phyloP scores from a whole-genome alignment of 1,140 invertebrate genomes.

The Bombus superbus region DNA sequence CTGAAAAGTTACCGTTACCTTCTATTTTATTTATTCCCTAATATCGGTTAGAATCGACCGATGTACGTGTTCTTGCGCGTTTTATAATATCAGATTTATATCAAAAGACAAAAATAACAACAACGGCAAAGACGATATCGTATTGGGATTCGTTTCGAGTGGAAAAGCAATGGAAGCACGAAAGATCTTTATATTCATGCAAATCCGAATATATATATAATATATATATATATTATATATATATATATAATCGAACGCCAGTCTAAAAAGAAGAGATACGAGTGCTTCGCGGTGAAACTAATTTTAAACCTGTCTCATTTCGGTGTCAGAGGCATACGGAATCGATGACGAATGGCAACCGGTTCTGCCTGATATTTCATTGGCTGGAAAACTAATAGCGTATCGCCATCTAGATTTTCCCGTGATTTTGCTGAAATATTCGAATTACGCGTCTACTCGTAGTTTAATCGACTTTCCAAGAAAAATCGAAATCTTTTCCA shows the following conservation, averaged over 20 bases:
- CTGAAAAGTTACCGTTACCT: no score
- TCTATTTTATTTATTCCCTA: no score
- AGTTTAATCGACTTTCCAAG: not conserved
- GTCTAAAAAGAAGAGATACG: not conserved
- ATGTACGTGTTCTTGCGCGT: not conserved
- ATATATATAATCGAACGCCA: not conserved
- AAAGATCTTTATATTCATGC: not conserved
- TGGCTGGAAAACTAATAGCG: not conserved
- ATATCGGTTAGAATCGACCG: no score
- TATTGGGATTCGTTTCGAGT: not conserved
- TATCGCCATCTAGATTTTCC: not conserved
- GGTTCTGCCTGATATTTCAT: not conserved
- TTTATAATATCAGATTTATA: not conserved
- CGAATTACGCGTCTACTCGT: not conserved
- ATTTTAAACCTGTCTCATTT: conserved; percentile 21
- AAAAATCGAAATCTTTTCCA: not conserved
- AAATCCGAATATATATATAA: not conserved
- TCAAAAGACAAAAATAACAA: not conserved
- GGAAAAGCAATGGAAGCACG: not conserved
- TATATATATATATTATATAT: no score
- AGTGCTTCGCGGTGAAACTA: not conserved
- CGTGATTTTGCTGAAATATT: not conserved
- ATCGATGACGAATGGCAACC: conserved; percentile 7
- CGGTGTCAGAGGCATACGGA: not conserved
- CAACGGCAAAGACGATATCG: not conserved